Evolutionary conservation across 1,140 invertebrate genomes (phyloP).

Genomic region (Harpegnathos saltator): DNA sequence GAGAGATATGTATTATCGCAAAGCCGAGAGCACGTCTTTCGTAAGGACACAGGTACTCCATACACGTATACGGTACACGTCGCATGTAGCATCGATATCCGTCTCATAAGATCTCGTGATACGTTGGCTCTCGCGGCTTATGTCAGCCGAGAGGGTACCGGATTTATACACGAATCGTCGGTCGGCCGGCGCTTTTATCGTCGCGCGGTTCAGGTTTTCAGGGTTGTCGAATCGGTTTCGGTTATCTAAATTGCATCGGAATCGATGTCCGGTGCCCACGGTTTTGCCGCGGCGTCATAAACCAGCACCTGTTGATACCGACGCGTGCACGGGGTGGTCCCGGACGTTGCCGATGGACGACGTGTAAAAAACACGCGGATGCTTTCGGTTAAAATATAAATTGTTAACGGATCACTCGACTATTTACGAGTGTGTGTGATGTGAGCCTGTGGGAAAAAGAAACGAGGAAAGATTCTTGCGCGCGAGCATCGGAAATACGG

Average conservation of each 20-base stretch:
- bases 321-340: slow-evolving; percentile 72
- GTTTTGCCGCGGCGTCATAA: slow-evolving; percentile 81
- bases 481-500: too few species aligned
- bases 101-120: slow-evolving; percentile 50
- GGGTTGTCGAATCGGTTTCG: slow-evolving; percentile 82
- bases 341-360: slow-evolving; percentile 47
- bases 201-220: slow-evolving; percentile 75
- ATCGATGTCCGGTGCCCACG: slow-evolving; percentile 84
- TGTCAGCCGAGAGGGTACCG: slow-evolving; percentile 66
- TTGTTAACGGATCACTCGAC: slow-evolving; percentile 26
- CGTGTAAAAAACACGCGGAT: slow-evolving; percentile 55
- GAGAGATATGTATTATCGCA: not conserved
- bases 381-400: slow-evolving; percentile 40
- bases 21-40: slow-evolving; percentile 40
- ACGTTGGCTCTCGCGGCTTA: slow-evolving; percentile 59
- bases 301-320: slow-evolving; percentile 82
- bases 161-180: slow-evolving; percentile 68
- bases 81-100: slow-evolving; percentile 50
- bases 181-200: slow-evolving; percentile 70
- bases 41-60: slow-evolving; percentile 18
- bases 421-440: not conserved
- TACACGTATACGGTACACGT: too few species aligned
- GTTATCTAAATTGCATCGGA: slow-evolving; percentile 86
- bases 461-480: not conserved
- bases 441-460: not conserved